phyloP scores from a whole-genome alignment of 2,113 vertebrate genomes.

The Gobio gobio region DNA sequence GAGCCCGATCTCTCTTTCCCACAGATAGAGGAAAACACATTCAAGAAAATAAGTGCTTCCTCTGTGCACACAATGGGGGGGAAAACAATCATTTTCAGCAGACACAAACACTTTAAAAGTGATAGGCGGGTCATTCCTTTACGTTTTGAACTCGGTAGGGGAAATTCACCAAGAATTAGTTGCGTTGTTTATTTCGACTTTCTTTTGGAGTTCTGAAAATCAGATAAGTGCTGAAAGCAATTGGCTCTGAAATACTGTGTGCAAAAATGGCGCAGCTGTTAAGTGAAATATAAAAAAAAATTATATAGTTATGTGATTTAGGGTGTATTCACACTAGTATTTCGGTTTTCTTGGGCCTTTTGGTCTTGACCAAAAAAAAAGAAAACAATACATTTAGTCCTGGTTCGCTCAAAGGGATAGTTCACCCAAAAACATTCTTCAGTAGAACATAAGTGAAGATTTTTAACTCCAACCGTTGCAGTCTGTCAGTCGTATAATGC shows the following conservation, averaged over 20 bases:
- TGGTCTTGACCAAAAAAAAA: too few species aligned
- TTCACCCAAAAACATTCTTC: too few species aligned
- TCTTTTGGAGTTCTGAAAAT: neutral
- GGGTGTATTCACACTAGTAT: too few species aligned
- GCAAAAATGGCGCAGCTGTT: neutral
- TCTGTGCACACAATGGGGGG: neutral
- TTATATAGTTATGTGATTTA: too few species aligned
- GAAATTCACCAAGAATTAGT: neutral
- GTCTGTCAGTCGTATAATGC: too few species aligned
- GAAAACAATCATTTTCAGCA: neutral
- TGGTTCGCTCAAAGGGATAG: too few species aligned
- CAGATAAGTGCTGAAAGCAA: neutral
- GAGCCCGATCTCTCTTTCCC: constrained; percentile 20
- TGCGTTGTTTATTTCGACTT: neutral
- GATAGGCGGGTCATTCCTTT: neutral
- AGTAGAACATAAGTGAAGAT: too few species aligned
- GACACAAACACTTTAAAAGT: neutral
- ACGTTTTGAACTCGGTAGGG: neutral
- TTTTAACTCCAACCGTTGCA: too few species aligned
- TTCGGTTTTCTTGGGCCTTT: too few species aligned
- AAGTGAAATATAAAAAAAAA: too few species aligned
- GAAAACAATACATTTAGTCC: too few species aligned
- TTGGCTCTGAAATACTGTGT: neutral
- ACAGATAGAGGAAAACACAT: constrained; percentile 28
- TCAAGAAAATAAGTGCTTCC: constrained; percentile 36